phyloP scores from a whole-genome alignment of 2,797 vertebrate genomes.

The Galagoides demidoff region DNA sequence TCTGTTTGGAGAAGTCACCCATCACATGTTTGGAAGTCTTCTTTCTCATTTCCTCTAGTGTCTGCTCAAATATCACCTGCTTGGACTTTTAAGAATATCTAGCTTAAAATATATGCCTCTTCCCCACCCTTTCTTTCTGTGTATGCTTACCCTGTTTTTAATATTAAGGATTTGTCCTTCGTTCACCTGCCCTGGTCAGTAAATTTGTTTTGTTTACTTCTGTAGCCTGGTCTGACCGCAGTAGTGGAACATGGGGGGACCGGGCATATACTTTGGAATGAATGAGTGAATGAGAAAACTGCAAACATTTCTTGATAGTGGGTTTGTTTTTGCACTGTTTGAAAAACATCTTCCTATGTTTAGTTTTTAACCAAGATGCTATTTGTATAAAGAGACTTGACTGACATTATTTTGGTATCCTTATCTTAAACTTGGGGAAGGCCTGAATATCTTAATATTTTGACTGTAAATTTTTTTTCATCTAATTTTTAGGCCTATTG shows the following conservation, averaged over 20 bases:
- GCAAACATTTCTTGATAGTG: not conserved
- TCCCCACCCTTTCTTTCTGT: not conserved
- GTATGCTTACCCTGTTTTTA: not conserved
- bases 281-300: not conserved
- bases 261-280: not conserved
- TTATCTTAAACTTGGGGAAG: not conserved
- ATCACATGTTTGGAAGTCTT: not conserved
- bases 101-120: not conserved
- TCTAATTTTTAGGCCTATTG: slow-evolving; percentile 71
- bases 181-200: not conserved
- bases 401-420: slow-evolving; percentile 5
- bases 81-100: not conserved
- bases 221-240: not conserved
- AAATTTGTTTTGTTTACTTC: not conserved
- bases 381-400: not conserved
- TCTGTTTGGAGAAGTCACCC: not conserved
- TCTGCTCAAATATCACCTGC: not conserved
- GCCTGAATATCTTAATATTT: slow-evolving; percentile 7
- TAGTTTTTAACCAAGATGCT: not conserved
- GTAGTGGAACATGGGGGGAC: too few relatives aligned
- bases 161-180: not conserved
- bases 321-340: not conserved
- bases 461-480: not conserved
- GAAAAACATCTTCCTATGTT: not conserved
- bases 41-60: not conserved